These are phyloP conservation scores for Acanthornis magna DNA, from an alignment of 2,797 vertebrate genomes.

Conservation along the genomic window DNA sequence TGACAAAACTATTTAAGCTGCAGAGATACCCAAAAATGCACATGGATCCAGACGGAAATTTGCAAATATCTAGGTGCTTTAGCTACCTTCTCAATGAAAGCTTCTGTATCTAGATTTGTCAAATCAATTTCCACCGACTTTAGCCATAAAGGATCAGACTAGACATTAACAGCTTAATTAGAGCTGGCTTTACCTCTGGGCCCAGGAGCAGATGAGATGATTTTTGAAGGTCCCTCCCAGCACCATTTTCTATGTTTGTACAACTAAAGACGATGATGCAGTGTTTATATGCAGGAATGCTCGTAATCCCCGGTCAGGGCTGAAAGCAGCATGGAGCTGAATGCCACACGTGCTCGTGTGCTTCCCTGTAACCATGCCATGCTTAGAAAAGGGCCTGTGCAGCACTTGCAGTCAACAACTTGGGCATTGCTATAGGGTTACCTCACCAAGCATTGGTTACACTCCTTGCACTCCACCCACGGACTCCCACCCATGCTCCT, in stretches of 20 bases:
- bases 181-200: neutral
- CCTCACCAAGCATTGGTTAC: neutral
- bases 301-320: neutral
- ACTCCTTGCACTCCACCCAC: neutral
- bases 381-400: neutral
- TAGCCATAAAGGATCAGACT: neutral
- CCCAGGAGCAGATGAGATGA: neutral
- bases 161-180: neutral
- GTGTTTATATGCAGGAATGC: neutral
- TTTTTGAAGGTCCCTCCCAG: neutral
- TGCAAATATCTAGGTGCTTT: neutral
- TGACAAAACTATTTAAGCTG: neutral
- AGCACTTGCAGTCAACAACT: neutral
- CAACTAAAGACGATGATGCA: neutral
- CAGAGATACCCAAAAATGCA: neutral
- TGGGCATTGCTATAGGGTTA: neutral
- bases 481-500: neutral
- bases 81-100: neutral
- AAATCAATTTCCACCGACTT: neutral
- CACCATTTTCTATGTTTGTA: neutral
- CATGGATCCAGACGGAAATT: neutral
- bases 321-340: neutral
- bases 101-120: neutral
- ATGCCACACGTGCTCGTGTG: rapidly evolving
- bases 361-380: neutral